Percentiles rank a stretch among this genome's conserved stretches.
phyloP scores from a whole-genome alignment of 2,888 invertebrate genomes.

The Panopea generosa region DNA sequence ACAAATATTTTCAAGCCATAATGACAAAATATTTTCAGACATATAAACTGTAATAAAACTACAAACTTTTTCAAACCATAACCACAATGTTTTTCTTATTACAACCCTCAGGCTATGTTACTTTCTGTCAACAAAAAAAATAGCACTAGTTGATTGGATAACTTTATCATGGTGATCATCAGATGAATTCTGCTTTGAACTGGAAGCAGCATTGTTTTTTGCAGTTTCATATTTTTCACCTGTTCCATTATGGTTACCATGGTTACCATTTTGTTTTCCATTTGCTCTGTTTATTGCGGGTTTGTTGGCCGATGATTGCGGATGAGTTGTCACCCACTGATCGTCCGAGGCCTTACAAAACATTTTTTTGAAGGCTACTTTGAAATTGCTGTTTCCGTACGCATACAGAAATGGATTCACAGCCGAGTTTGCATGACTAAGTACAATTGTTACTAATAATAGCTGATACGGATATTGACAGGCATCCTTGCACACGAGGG shows the following conservation, averaged over 20 bases:
- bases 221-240: no score
- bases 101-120: no score
- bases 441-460: conserved; percentile 77
- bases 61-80: no score
- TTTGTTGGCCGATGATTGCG: not conserved
- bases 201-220: no score
- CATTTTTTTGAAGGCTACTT: conserved; percentile 74
- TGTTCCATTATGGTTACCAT: no score
- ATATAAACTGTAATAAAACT: no score
- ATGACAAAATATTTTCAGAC: no score
- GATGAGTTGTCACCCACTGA: conserved; percentile 18
- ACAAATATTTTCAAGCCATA: no score
- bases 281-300: not conserved
- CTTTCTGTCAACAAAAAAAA: conserved; percentile 22
- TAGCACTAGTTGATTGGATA: conserved; percentile 22
- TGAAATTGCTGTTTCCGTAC: conserved; percentile 79
- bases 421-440: conserved; percentile 83
- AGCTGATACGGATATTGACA: conserved; percentile 63
- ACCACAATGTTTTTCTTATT: no score
- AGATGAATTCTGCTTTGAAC: no score
- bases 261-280: no score
- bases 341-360: conserved; percentile 53
- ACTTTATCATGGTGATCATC: no score
- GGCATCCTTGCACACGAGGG: conserved; percentile 62
- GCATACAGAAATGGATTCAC: conserved; percentile 84